Evolutionary conservation across 2,113 vertebrate species (phyloP), one percentile per base, ranked within the genome.

Genomic region (Notarius lentiginosus): DNA sequence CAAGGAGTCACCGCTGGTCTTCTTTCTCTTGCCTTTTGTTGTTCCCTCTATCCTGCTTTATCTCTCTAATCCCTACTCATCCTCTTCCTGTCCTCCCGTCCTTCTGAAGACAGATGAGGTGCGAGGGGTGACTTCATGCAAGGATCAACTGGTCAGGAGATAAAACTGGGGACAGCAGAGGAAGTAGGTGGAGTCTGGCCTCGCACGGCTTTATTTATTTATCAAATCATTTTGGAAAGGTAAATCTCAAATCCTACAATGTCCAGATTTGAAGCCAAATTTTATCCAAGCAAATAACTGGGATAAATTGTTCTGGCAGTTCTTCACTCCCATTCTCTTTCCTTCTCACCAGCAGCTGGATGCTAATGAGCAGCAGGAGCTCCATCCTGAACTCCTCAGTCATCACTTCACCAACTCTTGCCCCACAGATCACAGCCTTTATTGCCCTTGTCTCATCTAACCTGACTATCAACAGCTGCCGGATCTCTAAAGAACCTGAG

Each of bases 381-480:
- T 77, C 79, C 87, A 84, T 93, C 95, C 93, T 90, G 89, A 92
- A 94, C 88, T 22, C 90, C 91, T 95, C 95, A 93, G 88, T 95
- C 95, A 94, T 92, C 95, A 91, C 91, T 15, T 18, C 86, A 90
- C 91, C 93, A 93, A 91, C 92, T 88, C 91, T 91, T 93, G 94
- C 94, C 75, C 93, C 89, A 60, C 22, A 91, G 94, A 95, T 95
- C 94, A 94, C 92, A 88, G 55, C 58, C 84, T 70, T 24, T 79
- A 41, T 72, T 86, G 76, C 65, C 53, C 63, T 47, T 76, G 72
- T 68, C 80, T 30, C 70, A 58, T 60, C 80, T 68, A 20, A n/a
- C 60, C 81, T 51, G 84, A 82, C 66, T 34, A 51, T 92, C 91
- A 91, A 20, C 86, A 87, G 86, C 86, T 83, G 79, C 86, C 24